Percentiles rank a stretch among this genome's conserved stretches.
These are phyloP conservation scores for Fregata magnificens DNA, from an alignment of 2,113 vertebrate genomes.

Conservation along the genomic window DNA sequence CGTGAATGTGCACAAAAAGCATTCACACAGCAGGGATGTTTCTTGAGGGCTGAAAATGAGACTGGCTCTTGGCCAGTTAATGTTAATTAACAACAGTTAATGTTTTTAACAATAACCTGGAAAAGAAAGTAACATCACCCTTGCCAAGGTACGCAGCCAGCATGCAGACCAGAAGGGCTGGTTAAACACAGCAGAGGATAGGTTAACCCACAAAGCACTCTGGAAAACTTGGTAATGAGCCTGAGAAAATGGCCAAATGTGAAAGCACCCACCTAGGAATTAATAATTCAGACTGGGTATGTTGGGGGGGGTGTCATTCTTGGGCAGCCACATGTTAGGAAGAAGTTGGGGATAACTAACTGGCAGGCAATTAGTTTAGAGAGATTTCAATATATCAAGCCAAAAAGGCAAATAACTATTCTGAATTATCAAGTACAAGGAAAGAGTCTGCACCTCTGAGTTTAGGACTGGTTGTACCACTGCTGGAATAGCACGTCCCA, in stretches of 20 bases:
- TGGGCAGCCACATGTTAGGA: neutral
- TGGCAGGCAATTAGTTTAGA: neutral
- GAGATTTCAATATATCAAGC: neutral
- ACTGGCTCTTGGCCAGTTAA: neutral
- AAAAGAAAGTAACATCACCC: neutral
- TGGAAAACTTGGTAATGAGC: neutral
- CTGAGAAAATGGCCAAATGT: neutral
- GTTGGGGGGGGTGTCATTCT: rapidly evolving
- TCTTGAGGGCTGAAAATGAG: neutral
- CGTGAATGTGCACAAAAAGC: neutral
- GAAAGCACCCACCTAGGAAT: neutral
- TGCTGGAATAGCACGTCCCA: rapidly evolving
- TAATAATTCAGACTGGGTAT: neutral
- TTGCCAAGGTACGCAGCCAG: neutral
- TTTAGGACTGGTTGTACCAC: neutral
- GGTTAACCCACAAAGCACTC: neutral
- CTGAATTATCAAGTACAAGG: neutral
- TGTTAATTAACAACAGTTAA: neutral
- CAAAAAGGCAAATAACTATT: neutral
- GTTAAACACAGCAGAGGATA: neutral
- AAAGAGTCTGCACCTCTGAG: neutral
- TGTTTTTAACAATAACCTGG: neutral
- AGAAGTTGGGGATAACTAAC: neutral
- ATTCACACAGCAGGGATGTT: neutral
- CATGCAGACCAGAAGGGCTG: neutral